phyloP scores from a whole-genome alignment of 2,113 vertebrate species.

The Entomyzon cyanotis region DNA sequence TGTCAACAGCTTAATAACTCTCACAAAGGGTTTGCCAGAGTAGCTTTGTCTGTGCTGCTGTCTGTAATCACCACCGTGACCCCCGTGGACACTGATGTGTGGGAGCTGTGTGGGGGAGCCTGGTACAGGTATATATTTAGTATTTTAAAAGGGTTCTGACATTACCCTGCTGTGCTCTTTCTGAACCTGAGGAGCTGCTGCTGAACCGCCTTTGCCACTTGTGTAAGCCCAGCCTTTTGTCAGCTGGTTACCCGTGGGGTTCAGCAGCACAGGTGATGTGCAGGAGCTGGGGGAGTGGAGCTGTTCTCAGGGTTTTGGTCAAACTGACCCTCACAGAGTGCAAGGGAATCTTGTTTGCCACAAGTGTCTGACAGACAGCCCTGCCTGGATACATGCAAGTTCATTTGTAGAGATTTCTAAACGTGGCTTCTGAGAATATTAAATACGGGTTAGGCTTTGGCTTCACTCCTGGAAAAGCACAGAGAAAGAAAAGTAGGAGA shows the following conservation, averaged over 20 bases:
- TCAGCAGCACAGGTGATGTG: neutral
- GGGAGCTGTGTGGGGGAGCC: neutral
- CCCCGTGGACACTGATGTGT: neutral
- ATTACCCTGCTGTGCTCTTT: neutral
- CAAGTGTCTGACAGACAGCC: neutral
- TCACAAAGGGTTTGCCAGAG: conserved; percentile 61
- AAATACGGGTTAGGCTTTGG: neutral
- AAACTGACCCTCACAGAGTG: neutral
- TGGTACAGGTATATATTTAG: neutral
- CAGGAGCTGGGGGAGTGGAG: neutral
- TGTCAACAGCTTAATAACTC: conserved; percentile 88
- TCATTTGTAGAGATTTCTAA: neutral
- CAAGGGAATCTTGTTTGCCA: neutral
- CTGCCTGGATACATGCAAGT: neutral
- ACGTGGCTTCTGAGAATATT: neutral
- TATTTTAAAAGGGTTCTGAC: neutral
- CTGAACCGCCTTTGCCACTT: neutral
- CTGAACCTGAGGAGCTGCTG: conserved; percentile 2
- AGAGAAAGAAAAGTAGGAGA: neutral
- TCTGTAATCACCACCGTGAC: conserved; percentile 48
- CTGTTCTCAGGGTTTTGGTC: neutral
- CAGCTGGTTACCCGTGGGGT: neutral
- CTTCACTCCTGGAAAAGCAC: neutral
- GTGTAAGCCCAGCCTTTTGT: neutral
- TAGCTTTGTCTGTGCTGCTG: conserved; percentile 38